Base-by-base conservation (phyloP, 1,140 invertebrate species). In the Scaptodrosophila lebanonensis region DNA sequence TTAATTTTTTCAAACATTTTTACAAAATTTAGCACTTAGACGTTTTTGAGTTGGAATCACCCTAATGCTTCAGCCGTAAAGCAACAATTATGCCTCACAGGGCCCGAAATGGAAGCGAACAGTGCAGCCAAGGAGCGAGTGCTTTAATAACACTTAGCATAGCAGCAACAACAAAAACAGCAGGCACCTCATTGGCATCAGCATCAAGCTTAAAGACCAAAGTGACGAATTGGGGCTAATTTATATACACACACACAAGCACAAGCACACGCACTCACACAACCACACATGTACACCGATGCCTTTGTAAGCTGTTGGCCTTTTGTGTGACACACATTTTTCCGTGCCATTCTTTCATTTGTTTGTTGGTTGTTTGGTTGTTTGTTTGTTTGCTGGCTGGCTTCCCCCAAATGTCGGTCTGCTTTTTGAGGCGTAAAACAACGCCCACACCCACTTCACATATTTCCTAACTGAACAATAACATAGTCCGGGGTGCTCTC, bases 71-170 rank as follows among this genome's bases (percentile, higher is more conserved):
- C n/a, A n/a, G n/a, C n/a, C n/a, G 73, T 79, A 79, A 73, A 79
- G 75, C 73, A 79, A 79, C 73, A 79, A 79, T 79, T 79, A 79
- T 79, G 75, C 59, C 65, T 69, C 66, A 79, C 54, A 79, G 75
- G 52, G 50, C 39, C n/a, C n/a, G n/a, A n/a, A n/a, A n/a, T n/a
- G n/a, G n/a, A n/a, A n/a, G n/a, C n/a, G n/a, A n/a, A n/a, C n/a
- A n/a, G n/a, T n/a, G n/a, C n/a, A n/a, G n/a, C n/a, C n/a, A n/a
- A n/a, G n/a, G n/a, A n/a, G n/a, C n/a, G n/a, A n/a, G n/a, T n/a
- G 45, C 73, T 68, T 79, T 60, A 77, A 79, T 65, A 72, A 53
- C 72, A 72, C 73, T 77, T 65, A 52, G 53, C 22, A 44, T 13
- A 49, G 45, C 58, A 52, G 7, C 20, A 13, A 38, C 22, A 32